phyloP scores from a whole-genome alignment of 2,797 vertebrate species.

The Gymnoscopelus microlampas region DNA sequence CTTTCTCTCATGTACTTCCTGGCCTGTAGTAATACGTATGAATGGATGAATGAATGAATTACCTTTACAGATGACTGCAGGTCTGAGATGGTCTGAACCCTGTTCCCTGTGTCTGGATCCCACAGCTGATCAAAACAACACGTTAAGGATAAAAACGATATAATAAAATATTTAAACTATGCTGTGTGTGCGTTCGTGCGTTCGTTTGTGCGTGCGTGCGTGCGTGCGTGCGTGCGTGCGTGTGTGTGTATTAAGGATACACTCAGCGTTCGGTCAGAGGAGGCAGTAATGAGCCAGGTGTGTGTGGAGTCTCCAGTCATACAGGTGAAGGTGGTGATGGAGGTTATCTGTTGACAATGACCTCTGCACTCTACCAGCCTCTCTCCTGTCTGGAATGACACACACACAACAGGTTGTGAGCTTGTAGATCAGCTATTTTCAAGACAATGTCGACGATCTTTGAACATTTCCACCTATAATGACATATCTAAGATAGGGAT shows the following conservation, averaged over 20 bases:
- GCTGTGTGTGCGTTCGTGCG: neutral
- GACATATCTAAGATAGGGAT: neutral
- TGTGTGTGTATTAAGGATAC: slow-evolving; percentile 84
- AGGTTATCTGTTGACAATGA: slow-evolving; percentile 94
- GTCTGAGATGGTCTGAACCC: slow-evolving; percentile 87
- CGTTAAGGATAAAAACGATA: slow-evolving; percentile 61
- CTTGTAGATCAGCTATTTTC: too few relatives aligned
- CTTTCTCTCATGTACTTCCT: too few relatives aligned
- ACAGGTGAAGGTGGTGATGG: slow-evolving; percentile 83
- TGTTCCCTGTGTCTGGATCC: slow-evolving; percentile 88
- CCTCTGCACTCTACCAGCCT: slow-evolving; percentile 88
- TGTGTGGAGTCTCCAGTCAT: slow-evolving; percentile 34
- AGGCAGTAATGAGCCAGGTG: slow-evolving; percentile 88
- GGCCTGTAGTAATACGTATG: too few relatives aligned
- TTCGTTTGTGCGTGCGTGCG: neutral
- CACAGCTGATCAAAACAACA: slow-evolving; percentile 79
- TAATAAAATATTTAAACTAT: neutral
- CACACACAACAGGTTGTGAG: neutral
- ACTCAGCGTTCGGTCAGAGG: slow-evolving; percentile 92
- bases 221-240: neutral
- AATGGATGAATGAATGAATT: slow-evolving; percentile 20
- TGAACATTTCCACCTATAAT: neutral
- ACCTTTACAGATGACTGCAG: slow-evolving; percentile 97
- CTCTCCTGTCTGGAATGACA: slow-evolving; percentile 87
- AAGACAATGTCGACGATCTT: too few relatives aligned